Evolutionary conservation across 2,888 invertebrate genomes (phyloP).

Genomic region (Drosophila quinaria): DNA sequence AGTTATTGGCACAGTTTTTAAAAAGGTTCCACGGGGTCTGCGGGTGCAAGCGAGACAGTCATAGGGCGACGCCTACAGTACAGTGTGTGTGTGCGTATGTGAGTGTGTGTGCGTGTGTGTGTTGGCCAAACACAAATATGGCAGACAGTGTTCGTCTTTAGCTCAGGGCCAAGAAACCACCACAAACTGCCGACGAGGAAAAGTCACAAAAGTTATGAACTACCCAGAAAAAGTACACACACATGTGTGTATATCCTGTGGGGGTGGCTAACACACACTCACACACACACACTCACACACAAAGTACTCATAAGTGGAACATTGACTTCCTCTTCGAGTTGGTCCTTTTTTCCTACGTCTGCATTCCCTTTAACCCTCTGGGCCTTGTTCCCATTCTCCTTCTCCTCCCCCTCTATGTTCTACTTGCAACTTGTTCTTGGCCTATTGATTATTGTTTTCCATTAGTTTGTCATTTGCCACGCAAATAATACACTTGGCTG

Average conservation of each 20-base stretch:
- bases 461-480: conserved; percentile 39
- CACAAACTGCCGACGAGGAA: conserved; percentile 48
- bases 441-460: conserved; percentile 66
- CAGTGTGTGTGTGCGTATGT: conserved; percentile 35
- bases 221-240: conserved; percentile 51
- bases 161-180: conserved; percentile 70
- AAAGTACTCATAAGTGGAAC: conserved; percentile 11
- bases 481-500: conserved; percentile 2
- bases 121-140: conserved; percentile 60
- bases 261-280: conserved; percentile 45
- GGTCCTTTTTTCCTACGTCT: background rate
- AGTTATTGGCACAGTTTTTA: conserved; percentile 73
- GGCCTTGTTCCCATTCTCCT: conserved; percentile 16
- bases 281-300: conserved; percentile 7
- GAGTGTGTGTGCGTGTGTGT: background rate
- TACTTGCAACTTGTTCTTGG: background rate
- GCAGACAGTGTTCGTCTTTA: conserved; percentile 56
- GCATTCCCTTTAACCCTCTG: background rate
- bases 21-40: conserved; percentile 4
- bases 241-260: conserved; percentile 32
- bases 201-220: conserved; percentile 68
- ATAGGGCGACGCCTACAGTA: conserved; percentile 63
- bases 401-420: background rate
- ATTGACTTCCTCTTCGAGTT: conserved; percentile 32
- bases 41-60: conserved; percentile 36